Evolutionary conservation across 2,113 vertebrate genomes (phyloP).

Genomic region (Carlito syrichta): DNA sequence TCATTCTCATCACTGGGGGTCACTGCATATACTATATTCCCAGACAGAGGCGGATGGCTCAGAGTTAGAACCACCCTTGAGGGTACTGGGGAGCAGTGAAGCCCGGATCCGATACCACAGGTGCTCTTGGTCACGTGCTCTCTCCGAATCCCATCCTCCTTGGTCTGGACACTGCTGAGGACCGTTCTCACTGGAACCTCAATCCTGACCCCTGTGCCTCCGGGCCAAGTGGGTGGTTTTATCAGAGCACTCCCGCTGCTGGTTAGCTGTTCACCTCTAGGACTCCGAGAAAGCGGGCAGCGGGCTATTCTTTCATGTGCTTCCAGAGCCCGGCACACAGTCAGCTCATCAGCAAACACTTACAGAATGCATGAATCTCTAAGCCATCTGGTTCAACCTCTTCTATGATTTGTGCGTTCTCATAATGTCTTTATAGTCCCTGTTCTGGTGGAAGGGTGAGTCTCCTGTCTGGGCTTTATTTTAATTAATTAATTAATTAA

Average conservation of each 20-base stretch:
- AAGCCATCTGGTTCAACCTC: not conserved
- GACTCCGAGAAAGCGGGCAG: not conserved
- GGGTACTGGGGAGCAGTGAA: not conserved
- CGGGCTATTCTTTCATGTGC: not conserved
- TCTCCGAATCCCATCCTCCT: not conserved
- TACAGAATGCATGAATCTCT: not conserved
- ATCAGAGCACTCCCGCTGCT: no score
- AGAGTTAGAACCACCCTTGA: no score
- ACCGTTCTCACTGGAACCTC: not conserved
- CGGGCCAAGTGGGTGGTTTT: not conserved
- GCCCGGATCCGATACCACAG: not conserved
- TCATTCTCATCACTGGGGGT: no score
- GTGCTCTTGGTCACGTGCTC: rapidly evolving
- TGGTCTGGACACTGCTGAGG: not conserved
- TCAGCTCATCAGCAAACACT: not conserved
- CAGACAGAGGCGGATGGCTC: not conserved
- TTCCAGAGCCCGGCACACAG: not conserved
- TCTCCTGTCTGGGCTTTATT: not conserved
- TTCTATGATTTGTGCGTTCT: not conserved
- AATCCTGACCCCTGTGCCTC: not conserved
- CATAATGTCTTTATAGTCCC: not conserved
- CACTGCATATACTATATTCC: not conserved
- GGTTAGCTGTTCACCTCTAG: not conserved
- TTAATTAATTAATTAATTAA: no score
- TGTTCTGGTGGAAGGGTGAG: not conserved